phyloP scores from a whole-genome alignment of 2,888 invertebrate genomes.

The Megalurothrips usitatus region DNA sequence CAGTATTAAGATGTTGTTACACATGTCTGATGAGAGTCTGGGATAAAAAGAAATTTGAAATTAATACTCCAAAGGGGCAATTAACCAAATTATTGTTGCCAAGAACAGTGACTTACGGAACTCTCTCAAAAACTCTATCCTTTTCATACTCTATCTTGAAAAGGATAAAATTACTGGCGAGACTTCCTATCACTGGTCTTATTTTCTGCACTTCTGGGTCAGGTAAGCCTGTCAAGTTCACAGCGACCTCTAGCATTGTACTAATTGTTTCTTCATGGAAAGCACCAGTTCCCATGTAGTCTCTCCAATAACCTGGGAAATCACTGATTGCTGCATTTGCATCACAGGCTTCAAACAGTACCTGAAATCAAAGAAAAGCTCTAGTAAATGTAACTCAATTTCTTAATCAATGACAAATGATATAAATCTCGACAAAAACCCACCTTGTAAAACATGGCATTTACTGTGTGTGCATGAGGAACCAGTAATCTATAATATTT shows the following conservation, averaged over 20 bases:
- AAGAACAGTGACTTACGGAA: not conserved
- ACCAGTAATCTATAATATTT: not conserved
- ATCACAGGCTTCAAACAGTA: conserved; percentile 1
- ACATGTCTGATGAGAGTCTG: not conserved
- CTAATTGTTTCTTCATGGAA: not conserved
- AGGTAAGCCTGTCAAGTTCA: not conserved
- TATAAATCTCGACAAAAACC: not conserved
- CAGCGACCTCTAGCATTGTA: not conserved
- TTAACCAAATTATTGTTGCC: not conserved
- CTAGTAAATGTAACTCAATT: not conserved
- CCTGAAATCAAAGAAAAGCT: not conserved
- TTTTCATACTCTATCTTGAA: not conserved
- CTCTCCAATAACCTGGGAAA: not conserved
- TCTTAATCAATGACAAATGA: not conserved
- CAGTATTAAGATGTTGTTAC: not conserved
- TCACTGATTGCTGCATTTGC: not conserved
- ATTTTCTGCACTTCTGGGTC: not conserved
- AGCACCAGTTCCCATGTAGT: not conserved
- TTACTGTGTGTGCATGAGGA: not conserved
- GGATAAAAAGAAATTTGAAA: not conserved
- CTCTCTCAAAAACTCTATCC: not conserved
- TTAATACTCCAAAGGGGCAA: not conserved
- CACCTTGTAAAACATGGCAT: not conserved
- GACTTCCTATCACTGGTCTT: not conserved
- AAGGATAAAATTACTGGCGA: not conserved